Evolutionary conservation across 1,140 invertebrate species (phyloP), one percentile per base, ranked within the genome.

Genomic region (Pissodes strobi): DNA sequence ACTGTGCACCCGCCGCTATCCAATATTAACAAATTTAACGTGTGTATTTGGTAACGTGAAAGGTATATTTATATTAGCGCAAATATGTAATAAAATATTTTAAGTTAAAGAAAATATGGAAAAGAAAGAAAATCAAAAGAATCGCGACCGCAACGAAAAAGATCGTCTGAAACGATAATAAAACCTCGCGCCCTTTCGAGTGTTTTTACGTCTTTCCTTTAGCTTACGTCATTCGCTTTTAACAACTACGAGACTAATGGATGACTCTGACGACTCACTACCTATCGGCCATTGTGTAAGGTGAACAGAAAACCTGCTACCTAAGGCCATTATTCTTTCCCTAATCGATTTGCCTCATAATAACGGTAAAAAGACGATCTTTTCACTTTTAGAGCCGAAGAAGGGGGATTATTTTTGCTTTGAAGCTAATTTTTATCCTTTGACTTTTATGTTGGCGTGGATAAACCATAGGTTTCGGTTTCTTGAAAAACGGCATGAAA

Each of bases 241-340:
- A 74, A 72, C 72, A 74, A 74, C 72, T 71, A 67, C 53, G 71
- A 71, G 71, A 72, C 72, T 74, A 74, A 74, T 74, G 72, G 72
- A 74, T 69, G 67, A 67, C 69, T 64, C 71, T 69, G 68, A 72
- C 69, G 67, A 71, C 70, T 68, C 52, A 68, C 60, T 68, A 72
- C 69, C 72, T 72, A 71, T 59, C 30, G 66, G 66, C 38, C 56
- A 68, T 70, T 71, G 49, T 64, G 58, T 64, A 68, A 71, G 69
- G 69, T 71, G 68, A 65, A 67, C 61, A 67, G 64, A 65, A 62
- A 69, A 55, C 67, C 46, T 58, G 60, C 67, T 58, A 71, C 69
- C 69, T 71, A 69, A 66, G 59, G 67, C 69, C 69, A 69, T 71
- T 71, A 71, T 71, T 69, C 67, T 67, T 69, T 64, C 56, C 60